A percentile compares a stretch with the other conserved stretches of the same genome.
Conservation (phyloP, 1,140 invertebrate species). For the Brachionus rubens region DNA sequence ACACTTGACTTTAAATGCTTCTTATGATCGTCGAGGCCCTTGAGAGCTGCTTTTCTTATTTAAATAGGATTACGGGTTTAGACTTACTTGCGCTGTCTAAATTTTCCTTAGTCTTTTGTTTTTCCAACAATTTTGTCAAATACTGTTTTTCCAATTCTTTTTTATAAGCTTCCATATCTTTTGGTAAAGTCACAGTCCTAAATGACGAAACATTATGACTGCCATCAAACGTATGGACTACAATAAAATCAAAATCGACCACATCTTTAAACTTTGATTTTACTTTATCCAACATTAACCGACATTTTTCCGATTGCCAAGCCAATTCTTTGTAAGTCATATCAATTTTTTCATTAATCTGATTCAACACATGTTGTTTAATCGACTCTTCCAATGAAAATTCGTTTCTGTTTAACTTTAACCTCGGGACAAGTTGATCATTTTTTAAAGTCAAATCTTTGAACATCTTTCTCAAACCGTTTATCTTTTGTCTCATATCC, state of each 20-base stretch:
- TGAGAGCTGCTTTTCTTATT: too few species aligned
- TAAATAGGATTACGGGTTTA: too few species aligned
- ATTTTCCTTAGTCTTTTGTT: conserved; percentile 42
- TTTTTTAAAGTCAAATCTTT: conserved; percentile 56
- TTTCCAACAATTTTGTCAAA: conserved; percentile 16
- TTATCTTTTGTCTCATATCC: conserved; percentile 54
- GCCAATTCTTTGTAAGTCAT: conserved; percentile 59
- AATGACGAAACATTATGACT: conserved; percentile 1
- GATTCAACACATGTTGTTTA: conserved; percentile 47
- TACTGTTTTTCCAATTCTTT: conserved; percentile 25
- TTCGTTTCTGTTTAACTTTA: conserved; percentile 47
- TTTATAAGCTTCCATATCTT: conserved; percentile 38
- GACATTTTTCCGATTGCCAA: conserved; percentile 69
- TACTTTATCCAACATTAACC: conserved; percentile 70
- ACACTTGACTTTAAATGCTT: too few species aligned
- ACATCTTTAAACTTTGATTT: conserved; percentile 60
- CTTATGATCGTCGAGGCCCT: too few species aligned
- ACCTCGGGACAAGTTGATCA: conserved; percentile 47
- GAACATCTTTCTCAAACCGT: conserved; percentile 56
- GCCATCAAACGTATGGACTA: conserved; percentile 54
- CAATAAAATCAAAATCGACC: conserved; percentile 59
- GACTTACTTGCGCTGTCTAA: not conserved
- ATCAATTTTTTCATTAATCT: conserved; percentile 54
- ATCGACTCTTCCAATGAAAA: conserved; percentile 55
- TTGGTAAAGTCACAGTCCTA: conserved; percentile 21